Evolutionary conservation across 2,888 invertebrate genomes (phyloP).

Genomic region (Synergus umbraculus): DNA sequence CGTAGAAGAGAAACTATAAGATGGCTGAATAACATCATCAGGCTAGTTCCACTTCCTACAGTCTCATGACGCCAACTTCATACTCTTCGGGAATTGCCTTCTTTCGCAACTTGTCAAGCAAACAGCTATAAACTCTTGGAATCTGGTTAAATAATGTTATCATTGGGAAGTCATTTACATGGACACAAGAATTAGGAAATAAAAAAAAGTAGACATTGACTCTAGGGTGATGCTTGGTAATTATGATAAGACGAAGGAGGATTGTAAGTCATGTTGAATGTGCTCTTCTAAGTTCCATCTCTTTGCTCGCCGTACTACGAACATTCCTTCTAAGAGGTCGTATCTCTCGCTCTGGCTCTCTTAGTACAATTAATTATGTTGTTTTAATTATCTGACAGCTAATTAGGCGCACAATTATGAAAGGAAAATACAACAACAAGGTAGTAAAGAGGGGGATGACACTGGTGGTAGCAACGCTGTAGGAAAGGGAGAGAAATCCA

Average conservation of each 20-base stretch:
- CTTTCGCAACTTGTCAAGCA: no score
- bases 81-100: no score
- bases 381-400: constrained; percentile 70
- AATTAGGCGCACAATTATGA: constrained; percentile 70
- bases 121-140: no score
- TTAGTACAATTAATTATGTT: constrained; percentile 68
- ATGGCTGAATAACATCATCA: no score
- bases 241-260: constrained; percentile 34
- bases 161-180: not conserved
- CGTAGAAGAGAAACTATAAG: no score
- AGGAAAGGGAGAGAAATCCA: constrained; percentile 25
- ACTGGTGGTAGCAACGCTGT: not conserved
- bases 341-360: constrained; percentile 19
- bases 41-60: no score
- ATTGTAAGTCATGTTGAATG: constrained; percentile 32
- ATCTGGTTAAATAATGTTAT: no score
- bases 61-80: no score
- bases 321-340: constrained; percentile 22
- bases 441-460: constrained; percentile 45
- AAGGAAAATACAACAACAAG: constrained; percentile 66
- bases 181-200: not conserved
- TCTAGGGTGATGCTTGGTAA: constrained; percentile 15
- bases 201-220: not conserved
- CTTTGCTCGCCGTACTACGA: not conserved
- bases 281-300: constrained; percentile 27